Conservation (phyloP, 1,140 invertebrate genomes). For the Streblospio benedicti region DNA sequence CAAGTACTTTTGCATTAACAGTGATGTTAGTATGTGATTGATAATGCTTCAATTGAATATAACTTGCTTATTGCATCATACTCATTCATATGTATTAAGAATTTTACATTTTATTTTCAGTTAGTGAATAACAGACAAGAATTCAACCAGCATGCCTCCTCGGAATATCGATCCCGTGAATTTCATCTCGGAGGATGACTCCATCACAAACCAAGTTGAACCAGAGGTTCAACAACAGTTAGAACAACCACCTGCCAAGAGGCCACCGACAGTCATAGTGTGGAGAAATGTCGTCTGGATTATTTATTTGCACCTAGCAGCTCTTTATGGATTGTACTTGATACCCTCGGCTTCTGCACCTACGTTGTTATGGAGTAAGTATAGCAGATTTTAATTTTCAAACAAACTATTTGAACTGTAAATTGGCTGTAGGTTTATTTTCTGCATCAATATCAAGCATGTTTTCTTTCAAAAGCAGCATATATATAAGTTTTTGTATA, state of each 20-base stretch:
- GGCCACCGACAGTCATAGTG: slow-evolving; percentile 56
- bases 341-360: slow-evolving; percentile 68
- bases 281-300: slow-evolving; percentile 90
- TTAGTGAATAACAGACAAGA: too few species aligned
- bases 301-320: slow-evolving; percentile 70
- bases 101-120: too few species aligned
- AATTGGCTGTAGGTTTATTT: neutral
- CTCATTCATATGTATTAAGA: too few species aligned
- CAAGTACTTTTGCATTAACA: too few species aligned
- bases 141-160: slow-evolving; percentile 10
- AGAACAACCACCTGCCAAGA: neutral
- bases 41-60: too few species aligned
- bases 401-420: slow-evolving; percentile 10
- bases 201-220: slow-evolving; percentile 5
- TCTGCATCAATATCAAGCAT: too few species aligned
- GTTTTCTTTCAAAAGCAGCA: too few species aligned
- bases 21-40: too few species aligned
- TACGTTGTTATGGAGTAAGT: slow-evolving; percentile 71
- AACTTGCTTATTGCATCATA: too few species aligned
- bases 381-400: slow-evolving; percentile 8
- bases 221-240: slow-evolving; percentile 4
- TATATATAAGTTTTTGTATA: neutral
- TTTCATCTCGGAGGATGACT: neutral
- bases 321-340: slow-evolving; percentile 75
- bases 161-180: slow-evolving; percentile 8